Evolutionary conservation across 2,888 invertebrate genomes (phyloP), one percentile per base, ranked within the genome.

Genomic region (Cantharis lateralis): DNA sequence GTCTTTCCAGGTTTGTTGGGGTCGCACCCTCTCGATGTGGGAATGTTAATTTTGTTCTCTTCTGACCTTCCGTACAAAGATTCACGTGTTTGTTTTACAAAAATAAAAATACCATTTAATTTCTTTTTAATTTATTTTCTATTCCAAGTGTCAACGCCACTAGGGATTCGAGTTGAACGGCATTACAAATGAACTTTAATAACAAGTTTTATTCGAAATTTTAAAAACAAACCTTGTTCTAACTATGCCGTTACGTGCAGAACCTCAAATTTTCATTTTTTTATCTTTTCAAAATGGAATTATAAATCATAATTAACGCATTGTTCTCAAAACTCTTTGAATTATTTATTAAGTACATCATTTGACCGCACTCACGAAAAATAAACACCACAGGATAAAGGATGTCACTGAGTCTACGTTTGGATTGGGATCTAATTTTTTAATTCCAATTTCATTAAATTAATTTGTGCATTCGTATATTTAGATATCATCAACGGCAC

Each of bases 1-100:
- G 93, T 93, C 26, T 93, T 93, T 88, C 93, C 94, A 92, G 94
- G 94, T 94, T 91, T 85, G 88, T 62, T 76, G 62, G 26, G 64
- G 20, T 20, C 64, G 18, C 20, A 66, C 64, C 20, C 64, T 66
- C 64, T 66, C 9, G 24, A 20, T 48, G 5, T 48, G n/a, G n/a
- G 48, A 13, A 48, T 48, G 48, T 48, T 48, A n/a, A 48, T n/a
- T 48, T 48, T 48, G 48, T 48, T 48, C 7, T 48, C 5, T 48
- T 48, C 48, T 48, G 48, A 48, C 48, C n/a, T n/a, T 48, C n/a
- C 48, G 48, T n/a, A 48, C 48, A 48, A 48, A 48, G 48, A 48
- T 48, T 48, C n/a, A 48, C 48, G n/a, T 48, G 48, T 48, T 48
- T 48, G 7, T 48, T 48, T n/a, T 5, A n/a, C 7, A 48, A 48